These are phyloP conservation scores for Acanthaster planci DNA, from an alignment of 35 echinoderm and acorn worm genomes.

Conservation along the genomic window DNA sequence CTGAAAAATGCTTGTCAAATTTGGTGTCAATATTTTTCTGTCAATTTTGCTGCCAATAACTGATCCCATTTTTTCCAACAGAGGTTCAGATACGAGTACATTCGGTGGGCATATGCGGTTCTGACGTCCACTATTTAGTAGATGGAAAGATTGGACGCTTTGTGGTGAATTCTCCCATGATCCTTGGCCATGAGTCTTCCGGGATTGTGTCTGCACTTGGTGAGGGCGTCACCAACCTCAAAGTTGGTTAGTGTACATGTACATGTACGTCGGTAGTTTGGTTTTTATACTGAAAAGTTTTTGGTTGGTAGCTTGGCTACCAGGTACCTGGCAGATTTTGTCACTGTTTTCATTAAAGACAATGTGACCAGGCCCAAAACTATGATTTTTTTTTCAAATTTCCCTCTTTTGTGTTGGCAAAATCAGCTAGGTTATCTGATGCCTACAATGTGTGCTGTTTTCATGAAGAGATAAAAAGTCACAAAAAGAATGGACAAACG, in stretches of 20 bases:
- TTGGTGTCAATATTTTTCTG: not conserved
- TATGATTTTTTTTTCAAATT: too few species aligned
- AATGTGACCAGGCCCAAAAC: too few species aligned
- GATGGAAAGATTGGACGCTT: constrained; percentile 72
- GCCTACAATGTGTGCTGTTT: too few species aligned
- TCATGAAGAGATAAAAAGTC: too few species aligned
- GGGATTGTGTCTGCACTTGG: constrained; percentile 90
- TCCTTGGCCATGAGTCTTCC: constrained; percentile 95
- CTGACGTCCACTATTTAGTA: constrained; percentile 91
- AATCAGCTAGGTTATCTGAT: too few species aligned
- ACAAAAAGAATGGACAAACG: too few species aligned
- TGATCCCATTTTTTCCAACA: constrained; percentile 25
- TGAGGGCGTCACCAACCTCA: constrained; percentile 68
- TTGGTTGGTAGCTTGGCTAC: too few species aligned
- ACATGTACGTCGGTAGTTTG: not conserved
- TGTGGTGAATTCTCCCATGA: constrained; percentile 84
- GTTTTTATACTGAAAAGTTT: not conserved
- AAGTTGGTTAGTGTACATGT: constrained; percentile 71
- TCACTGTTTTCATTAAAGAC: too few species aligned
- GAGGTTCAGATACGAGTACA: constrained; percentile 91
- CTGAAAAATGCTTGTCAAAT: too few species aligned
- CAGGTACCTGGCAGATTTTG: too few species aligned
- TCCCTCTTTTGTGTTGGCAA: too few species aligned
- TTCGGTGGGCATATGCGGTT: constrained; percentile 93
- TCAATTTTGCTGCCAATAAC: too few species aligned